Evolutionary conservation across 1,140 invertebrate species (phyloP).

Genomic region (Tetraneura akinire): DNA sequence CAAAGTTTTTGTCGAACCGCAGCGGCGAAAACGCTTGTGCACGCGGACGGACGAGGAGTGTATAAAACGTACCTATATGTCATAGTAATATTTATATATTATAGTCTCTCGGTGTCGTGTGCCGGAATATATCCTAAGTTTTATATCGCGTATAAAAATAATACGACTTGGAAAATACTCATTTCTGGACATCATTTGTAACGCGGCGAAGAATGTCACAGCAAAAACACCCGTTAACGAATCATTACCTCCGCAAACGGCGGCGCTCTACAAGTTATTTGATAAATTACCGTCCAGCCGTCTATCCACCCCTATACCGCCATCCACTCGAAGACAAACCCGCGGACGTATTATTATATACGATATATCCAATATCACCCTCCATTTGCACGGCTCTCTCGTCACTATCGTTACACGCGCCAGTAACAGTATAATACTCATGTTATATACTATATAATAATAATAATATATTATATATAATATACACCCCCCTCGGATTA

Average conservation of each 20-base stretch:
- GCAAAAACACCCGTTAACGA: constrained; percentile 47
- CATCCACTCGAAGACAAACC: no score
- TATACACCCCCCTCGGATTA: constrained; percentile 31
- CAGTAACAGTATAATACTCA: no score
- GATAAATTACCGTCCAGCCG: constrained; percentile 43
- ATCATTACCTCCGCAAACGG: constrained; percentile 48
- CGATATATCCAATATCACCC: constrained; percentile 50
- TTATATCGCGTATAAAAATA: constrained; percentile 30
- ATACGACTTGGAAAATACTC: background rate
- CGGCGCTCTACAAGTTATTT: constrained; percentile 44
- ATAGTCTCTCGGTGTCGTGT: no score
- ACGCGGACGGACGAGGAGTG: background rate
- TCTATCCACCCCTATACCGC: no score
- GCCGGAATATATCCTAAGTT: background rate
- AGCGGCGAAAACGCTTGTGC: background rate
- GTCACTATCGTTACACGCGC: constrained; percentile 30
- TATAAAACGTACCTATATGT: background rate
- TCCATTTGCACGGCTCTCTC: constrained; percentile 33
- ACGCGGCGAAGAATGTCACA: constrained; percentile 37
- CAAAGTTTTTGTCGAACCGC: constrained; percentile 14
- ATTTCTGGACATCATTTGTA: constrained; percentile 51
- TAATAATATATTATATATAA: no score
- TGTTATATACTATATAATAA: no score
- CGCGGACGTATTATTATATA: no score
- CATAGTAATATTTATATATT: no score